A percentile compares a stretch with the other conserved stretches of the same genome.
phyloP scores from a whole-genome alignment of 2,113 vertebrate genomes.

The Egretta garzetta region DNA sequence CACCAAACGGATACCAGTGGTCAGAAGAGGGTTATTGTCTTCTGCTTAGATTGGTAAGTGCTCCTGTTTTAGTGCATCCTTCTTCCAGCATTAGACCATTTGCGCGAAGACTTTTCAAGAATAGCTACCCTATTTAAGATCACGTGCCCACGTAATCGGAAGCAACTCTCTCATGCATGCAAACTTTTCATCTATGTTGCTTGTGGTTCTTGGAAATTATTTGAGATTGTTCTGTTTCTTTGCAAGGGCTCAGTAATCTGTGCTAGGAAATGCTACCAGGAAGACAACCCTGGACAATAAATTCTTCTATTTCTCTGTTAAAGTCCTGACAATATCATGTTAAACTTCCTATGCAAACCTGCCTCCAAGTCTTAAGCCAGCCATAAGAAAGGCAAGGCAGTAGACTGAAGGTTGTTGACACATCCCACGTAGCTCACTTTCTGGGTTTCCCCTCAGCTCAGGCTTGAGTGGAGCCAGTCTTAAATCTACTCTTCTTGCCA shows the following conservation, averaged over 20 bases:
- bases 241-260: background rate
- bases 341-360: background rate
- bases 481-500: background rate
- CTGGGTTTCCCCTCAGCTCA: background rate
- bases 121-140: background rate
- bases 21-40: background rate
- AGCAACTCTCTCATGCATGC: background rate
- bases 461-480: background rate
- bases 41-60: background rate
- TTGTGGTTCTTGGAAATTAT: background rate
- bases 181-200: background rate
- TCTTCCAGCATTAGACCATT: background rate
- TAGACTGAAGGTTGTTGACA: background rate
- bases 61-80: background rate
- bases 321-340: background rate
- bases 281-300: background rate
- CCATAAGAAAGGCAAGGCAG: background rate
- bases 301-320: background rate
- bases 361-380: background rate
- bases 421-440: background rate
- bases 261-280: background rate
- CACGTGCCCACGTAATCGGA: background rate
- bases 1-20: accelerated
- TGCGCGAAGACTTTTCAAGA: background rate
- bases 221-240: background rate